Conservation (phyloP, 2,888 invertebrate species). For the Drosophila ustulata region DNA sequence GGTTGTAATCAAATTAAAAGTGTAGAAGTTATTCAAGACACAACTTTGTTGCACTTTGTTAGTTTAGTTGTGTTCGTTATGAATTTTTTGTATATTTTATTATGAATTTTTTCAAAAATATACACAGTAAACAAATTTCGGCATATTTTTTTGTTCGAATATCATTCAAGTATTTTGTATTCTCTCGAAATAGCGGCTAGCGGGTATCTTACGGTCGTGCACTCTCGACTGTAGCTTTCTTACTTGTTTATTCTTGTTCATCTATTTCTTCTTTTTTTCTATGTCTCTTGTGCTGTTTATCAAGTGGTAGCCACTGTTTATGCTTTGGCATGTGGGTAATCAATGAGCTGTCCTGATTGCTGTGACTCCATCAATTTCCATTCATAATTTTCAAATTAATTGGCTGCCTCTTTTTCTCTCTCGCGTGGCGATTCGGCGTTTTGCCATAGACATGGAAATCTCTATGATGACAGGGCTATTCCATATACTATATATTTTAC, state of each 20-base stretch:
- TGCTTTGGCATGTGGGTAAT: slow-evolving; percentile 51
- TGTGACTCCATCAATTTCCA: slow-evolving; percentile 62
- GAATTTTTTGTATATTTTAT: no score
- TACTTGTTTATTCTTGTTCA: not conserved
- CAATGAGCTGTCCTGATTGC: slow-evolving; percentile 53
- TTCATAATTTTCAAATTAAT: slow-evolving; percentile 61
- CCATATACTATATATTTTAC: slow-evolving; percentile 2
- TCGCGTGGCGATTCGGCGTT: not conserved
- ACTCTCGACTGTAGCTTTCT: no score
- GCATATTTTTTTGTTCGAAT: no score
- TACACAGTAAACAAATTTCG: no score
- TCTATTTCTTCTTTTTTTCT: not conserved
- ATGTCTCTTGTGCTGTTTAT: slow-evolving; percentile 28
- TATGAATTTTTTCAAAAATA: no score
- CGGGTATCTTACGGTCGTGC: no score
- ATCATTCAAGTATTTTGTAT: no score
- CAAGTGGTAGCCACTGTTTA: slow-evolving; percentile 48
- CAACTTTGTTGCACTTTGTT: no score
- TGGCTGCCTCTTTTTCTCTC: slow-evolving; percentile 7
- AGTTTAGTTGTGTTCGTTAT: no score
- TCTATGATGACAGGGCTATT: slow-evolving; percentile 30
- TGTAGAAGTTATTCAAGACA: no score
- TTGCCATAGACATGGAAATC: slow-evolving; percentile 18
- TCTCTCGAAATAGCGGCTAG: no score
- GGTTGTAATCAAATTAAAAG: no score